Evolutionary conservation across 2,797 vertebrate species (phyloP).

Genomic region (Gouania willdenowi): DNA sequence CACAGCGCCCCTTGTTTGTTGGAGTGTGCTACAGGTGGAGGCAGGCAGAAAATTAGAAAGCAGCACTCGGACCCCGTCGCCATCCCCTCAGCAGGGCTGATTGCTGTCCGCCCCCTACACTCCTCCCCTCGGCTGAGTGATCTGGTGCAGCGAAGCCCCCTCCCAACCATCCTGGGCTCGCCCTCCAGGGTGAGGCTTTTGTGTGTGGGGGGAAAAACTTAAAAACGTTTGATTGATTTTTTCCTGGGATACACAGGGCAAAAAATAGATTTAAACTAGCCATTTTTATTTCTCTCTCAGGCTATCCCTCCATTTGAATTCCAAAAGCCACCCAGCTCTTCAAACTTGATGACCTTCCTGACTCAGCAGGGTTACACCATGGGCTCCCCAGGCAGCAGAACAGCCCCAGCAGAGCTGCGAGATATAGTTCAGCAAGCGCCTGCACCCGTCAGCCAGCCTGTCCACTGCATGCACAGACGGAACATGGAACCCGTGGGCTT

Average conservation of each 20-base stretch:
- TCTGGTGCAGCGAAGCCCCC: slow-evolving; percentile 91
- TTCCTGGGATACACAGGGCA: background rate
- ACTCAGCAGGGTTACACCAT: slow-evolving; percentile 84
- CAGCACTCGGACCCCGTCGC: slow-evolving; percentile 88
- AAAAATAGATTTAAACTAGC: background rate
- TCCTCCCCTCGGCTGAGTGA: slow-evolving; percentile 92
- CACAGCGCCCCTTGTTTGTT: slow-evolving; percentile 94
- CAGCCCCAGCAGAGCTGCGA: slow-evolving; percentile 77
- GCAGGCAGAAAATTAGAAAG: slow-evolving; percentile 89
- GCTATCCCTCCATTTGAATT: slow-evolving; percentile 88
- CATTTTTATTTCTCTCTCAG: too few species aligned
- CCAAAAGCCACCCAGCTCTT: slow-evolving; percentile 86
- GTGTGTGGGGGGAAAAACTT: background rate
- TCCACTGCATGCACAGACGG: slow-evolving; percentile 60
- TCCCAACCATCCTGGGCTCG: slow-evolving; percentile 94
- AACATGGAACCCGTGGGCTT: slow-evolving; percentile 40
- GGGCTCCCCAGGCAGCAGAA: slow-evolving; percentile 81
- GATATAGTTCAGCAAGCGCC: slow-evolving; percentile 70
- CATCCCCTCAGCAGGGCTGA: slow-evolving; percentile 57
- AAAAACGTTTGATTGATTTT: background rate
- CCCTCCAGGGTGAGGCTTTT: slow-evolving; percentile 84
- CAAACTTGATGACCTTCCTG: slow-evolving; percentile 88
- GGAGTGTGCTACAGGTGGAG: slow-evolving; percentile 75
- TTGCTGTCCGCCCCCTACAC: slow-evolving; percentile 81
- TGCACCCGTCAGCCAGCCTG: slow-evolving; percentile 69